A percentile compares a stretch with the other conserved stretches of the same genome.
These are phyloP conservation scores for Andrena dorsata DNA, from an alignment of 2,888 invertebrate species.

Conservation along the genomic window DNA sequence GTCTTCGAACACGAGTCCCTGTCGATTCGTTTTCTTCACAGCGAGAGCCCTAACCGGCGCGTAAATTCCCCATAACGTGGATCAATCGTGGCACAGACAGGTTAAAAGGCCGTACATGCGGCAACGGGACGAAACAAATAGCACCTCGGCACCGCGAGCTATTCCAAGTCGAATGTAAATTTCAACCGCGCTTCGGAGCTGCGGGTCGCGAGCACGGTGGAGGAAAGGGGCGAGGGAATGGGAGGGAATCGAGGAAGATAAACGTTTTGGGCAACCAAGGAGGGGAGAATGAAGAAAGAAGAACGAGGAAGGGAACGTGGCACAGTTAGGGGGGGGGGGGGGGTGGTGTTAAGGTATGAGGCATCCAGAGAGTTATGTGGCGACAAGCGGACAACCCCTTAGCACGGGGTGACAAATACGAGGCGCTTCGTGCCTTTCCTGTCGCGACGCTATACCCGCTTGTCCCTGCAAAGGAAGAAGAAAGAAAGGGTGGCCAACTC, in stretches of 20 bases:
- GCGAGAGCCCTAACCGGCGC: conserved; percentile 34
- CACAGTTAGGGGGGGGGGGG: conserved; percentile 53
- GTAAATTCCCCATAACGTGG: conserved; percentile 58
- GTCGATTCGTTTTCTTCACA: conserved; percentile 22
- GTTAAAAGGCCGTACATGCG: conserved; percentile 66
- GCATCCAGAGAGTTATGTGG: conserved; percentile 79
- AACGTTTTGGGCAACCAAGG: conserved; percentile 2
- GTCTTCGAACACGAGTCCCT: conserved; percentile 42
- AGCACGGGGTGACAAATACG: conserved; percentile 80
- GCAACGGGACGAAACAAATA: conserved; percentile 76
- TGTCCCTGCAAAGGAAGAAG: conserved; percentile 54
- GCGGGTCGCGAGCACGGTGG: conserved; percentile 22
- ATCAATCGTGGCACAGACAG: conserved; percentile 45
- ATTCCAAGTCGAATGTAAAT: conserved; percentile 77
- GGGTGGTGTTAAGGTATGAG: conserved; percentile 61
- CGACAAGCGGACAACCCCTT: conserved; percentile 80
- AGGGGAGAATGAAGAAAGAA: background rate
- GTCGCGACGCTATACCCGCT: conserved; percentile 64
- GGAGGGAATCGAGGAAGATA: conserved; percentile 29
- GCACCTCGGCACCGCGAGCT: conserved; percentile 72
- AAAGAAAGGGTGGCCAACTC: conserved; percentile 43
- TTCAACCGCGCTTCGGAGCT: conserved; percentile 59
- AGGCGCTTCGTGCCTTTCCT: conserved; percentile 68
- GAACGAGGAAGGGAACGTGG: conserved; percentile 6
- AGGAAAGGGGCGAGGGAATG: conserved; percentile 26